Conservation (phyloP, 2,888 invertebrate genomes). For the Leucozona laternaria region DNA sequence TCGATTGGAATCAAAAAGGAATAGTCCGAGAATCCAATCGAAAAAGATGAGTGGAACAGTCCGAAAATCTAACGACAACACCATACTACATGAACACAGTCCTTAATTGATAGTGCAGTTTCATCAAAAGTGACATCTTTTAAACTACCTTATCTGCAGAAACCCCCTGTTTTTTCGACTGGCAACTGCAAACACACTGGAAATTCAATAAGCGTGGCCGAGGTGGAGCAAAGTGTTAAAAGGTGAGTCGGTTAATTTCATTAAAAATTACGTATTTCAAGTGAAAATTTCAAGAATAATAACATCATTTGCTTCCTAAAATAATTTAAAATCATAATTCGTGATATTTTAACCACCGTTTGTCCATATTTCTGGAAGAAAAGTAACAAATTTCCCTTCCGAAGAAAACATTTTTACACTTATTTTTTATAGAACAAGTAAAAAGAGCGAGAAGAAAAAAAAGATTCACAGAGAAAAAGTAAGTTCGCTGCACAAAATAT, state of each 20-base stretch:
- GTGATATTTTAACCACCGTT: background rate
- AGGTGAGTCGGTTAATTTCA: constrained; percentile 67
- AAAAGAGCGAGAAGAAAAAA: constrained; percentile 47
- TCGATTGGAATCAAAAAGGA: too few relatives aligned
- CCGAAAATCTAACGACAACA: too few relatives aligned
- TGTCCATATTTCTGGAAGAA: constrained; percentile 9
- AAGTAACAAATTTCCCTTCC: constrained; percentile 43
- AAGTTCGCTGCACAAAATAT: constrained; percentile 39
- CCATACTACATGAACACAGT: background rate
- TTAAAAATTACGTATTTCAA: constrained; percentile 58
- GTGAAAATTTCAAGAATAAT: constrained; percentile 44
- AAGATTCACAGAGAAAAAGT: constrained; percentile 56
- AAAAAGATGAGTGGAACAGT: too few relatives aligned
- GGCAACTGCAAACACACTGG: constrained; percentile 58
- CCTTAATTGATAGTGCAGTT: background rate
- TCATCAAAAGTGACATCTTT: constrained; percentile 33
- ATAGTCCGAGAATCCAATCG: too few relatives aligned
- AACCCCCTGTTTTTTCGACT: constrained; percentile 49
- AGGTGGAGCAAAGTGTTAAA: constrained; percentile 81
- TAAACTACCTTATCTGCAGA: constrained; percentile 42
- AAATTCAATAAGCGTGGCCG: constrained; percentile 91
- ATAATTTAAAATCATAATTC: constrained; percentile 9
- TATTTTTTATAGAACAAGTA: constrained; percentile 27
- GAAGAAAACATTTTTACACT: constrained; percentile 50
- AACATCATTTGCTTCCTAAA: constrained; percentile 1